A percentile compares a stretch with the other conserved stretches of the same genome.
Conservation (phyloP, 1,140 invertebrate genomes). For the Thaumetopoea pityocampa region DNA sequence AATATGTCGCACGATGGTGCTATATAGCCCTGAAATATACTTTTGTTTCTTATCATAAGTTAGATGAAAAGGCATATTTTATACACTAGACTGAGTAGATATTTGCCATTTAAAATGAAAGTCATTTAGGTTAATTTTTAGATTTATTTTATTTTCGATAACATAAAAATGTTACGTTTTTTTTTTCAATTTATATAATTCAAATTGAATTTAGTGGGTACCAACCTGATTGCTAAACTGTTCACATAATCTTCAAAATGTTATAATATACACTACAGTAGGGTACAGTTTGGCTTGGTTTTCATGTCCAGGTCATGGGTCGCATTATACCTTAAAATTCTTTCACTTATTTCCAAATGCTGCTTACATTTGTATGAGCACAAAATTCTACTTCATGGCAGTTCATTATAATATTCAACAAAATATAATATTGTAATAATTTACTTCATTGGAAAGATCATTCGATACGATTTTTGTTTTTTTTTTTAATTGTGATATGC, state of each 20-base stretch:
- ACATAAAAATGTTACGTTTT: slow-evolving; percentile 78
- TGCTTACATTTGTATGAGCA: slow-evolving; percentile 59
- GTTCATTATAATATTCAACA: slow-evolving; percentile 69
- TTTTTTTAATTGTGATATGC: slow-evolving; percentile 64
- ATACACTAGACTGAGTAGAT: too few species aligned
- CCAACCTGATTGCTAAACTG: slow-evolving; percentile 60
- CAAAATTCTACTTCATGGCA: slow-evolving; percentile 64
- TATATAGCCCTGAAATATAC: too few species aligned
- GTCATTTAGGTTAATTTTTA: slow-evolving; percentile 57
- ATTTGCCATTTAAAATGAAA: too few species aligned
- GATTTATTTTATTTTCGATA: slow-evolving; percentile 77
- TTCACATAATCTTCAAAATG: slow-evolving; percentile 56
- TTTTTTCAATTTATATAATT: slow-evolving; percentile 71
- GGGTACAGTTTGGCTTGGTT: slow-evolving; percentile 63
- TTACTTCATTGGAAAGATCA: slow-evolving; percentile 60
- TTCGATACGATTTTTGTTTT: slow-evolving; percentile 46
- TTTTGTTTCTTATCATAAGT: too few species aligned
- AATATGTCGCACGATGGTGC: too few species aligned
- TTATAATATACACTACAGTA: slow-evolving; percentile 54
- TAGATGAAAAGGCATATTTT: too few species aligned
- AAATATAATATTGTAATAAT: slow-evolving; percentile 66
- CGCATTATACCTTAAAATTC: slow-evolving; percentile 45
- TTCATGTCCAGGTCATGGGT: slow-evolving; percentile 49
- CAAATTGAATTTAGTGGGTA: slow-evolving; percentile 65
- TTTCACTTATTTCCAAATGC: slow-evolving; percentile 75